Percentiles rank a stretch among this genome's conserved stretches.
phyloP scores from a whole-genome alignment of 2,113 vertebrate genomes.

The Dicaeum eximium region DNA sequence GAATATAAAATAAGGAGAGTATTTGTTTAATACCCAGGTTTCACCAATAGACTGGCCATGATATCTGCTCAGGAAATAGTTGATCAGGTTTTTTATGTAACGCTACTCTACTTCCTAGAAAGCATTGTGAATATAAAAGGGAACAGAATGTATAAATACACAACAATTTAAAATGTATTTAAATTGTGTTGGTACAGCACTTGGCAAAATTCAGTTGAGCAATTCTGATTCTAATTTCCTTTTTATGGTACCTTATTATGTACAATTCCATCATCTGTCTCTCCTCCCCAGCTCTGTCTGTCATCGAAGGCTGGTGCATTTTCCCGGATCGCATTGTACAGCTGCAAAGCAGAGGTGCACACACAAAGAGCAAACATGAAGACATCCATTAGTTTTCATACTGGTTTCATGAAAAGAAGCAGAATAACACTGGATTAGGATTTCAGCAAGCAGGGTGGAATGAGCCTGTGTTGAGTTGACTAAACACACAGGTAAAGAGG shows the following conservation, averaged over 20 bases:
- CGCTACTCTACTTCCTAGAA: not conserved
- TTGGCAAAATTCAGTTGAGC: not conserved
- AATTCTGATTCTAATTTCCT: not conserved
- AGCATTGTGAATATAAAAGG: not conserved
- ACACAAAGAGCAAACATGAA: not conserved
- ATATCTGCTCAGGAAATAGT: not conserved
- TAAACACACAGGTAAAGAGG: not conserved
- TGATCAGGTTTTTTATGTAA: not conserved
- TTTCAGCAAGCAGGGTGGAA: not conserved
- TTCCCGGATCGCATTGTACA: constrained; percentile 68
- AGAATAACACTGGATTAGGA: not conserved
- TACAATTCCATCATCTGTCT: constrained; percentile 82
- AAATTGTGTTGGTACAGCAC: not conserved
- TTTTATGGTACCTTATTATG: constrained; percentile 83
- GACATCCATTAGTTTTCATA: not conserved
- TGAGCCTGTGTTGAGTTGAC: not conserved
- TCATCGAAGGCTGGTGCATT: constrained; percentile 67
- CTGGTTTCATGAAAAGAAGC: not conserved
- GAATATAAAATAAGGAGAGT: not conserved
- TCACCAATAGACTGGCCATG: not conserved
- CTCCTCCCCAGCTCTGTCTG: constrained; percentile 65
- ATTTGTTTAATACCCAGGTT: not conserved
- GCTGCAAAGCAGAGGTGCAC: constrained; percentile 29
- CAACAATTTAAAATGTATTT: not conserved
- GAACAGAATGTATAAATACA: not conserved